Conservation (phyloP, 2,113 vertebrate genomes). For the Antigone vipio region DNA sequence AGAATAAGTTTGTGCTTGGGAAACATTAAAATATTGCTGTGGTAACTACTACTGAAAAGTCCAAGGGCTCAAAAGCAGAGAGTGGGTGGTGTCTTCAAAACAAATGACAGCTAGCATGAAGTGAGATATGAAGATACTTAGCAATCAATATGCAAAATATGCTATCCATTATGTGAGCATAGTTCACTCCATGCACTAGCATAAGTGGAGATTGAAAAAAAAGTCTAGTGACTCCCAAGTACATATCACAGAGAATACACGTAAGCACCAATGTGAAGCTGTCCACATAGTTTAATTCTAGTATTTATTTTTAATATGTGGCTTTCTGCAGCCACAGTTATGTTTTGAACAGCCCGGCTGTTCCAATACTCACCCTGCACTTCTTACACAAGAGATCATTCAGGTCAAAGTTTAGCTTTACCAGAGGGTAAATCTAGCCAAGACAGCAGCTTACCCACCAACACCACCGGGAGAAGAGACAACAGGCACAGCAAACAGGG, state of each 20-base stretch:
- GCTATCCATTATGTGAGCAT: fast-evolving
- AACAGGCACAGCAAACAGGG: background rate
- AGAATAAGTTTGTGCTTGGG: background rate
- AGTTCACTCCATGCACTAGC: fast-evolving
- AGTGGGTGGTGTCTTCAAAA: background rate
- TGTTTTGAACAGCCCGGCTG: fast-evolving
- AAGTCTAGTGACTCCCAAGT: background rate
- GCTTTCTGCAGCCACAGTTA: background rate
- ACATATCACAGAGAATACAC: background rate
- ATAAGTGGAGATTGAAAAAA: fast-evolving
- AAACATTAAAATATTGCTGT: background rate
- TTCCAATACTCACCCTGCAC: background rate
- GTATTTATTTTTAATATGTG: fast-evolving
- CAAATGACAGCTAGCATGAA: background rate
- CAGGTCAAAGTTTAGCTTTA: background rate
- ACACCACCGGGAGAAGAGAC: background rate
- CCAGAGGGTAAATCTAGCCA: background rate
- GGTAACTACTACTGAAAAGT: background rate
- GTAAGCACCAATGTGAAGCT: background rate
- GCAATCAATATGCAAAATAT: background rate
- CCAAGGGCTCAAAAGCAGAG: background rate
- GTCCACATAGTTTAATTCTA: background rate
- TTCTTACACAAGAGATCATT: background rate
- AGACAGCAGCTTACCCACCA: fast-evolving
- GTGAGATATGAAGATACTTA: background rate